A percentile compares a stretch with the other conserved stretches of the same genome.
Conservation (phyloP, 2,113 vertebrate species). For the Asarcornis scutulata region DNA sequence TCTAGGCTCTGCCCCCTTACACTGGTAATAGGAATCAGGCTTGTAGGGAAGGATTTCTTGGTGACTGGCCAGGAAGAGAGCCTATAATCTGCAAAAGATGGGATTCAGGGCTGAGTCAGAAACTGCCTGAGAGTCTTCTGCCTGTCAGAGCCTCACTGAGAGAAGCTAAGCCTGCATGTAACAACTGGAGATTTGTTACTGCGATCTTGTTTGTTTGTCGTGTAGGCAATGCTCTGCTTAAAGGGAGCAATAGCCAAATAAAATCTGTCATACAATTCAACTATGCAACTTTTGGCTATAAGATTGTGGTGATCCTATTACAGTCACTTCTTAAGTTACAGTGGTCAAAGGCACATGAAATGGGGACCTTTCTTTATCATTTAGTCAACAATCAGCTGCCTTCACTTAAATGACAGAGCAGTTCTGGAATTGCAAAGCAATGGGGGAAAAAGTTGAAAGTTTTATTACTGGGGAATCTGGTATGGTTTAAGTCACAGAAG, state of each 20-base stretch:
- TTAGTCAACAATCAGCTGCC: background rate
- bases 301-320: background rate
- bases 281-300: background rate
- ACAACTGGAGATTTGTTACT: background rate
- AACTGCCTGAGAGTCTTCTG: slow-evolving; percentile 30
- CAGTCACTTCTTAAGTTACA: background rate
- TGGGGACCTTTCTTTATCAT: background rate
- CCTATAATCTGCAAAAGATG: slow-evolving; percentile 67
- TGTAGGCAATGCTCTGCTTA: background rate
- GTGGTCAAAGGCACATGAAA: background rate
- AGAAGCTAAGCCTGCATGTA: background rate
- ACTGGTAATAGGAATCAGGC: slow-evolving; percentile 59
- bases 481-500: background rate
- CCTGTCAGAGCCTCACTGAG: slow-evolving; percentile 3
- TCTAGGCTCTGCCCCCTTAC: slow-evolving; percentile 1
- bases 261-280: accelerated
- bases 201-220: accelerated
- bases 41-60: slow-evolving; percentile 61
- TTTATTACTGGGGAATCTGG: background rate
- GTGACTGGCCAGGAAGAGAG: slow-evolving; percentile 45
- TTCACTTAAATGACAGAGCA: background rate
- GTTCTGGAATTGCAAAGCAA: background rate
- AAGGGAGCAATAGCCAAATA: background rate
- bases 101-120: slow-evolving; percentile 41
- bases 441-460: background rate